These are phyloP conservation scores for Oscheius sp. DNA, from an alignment of 2,888 invertebrate species.

Conservation along the genomic window DNA sequence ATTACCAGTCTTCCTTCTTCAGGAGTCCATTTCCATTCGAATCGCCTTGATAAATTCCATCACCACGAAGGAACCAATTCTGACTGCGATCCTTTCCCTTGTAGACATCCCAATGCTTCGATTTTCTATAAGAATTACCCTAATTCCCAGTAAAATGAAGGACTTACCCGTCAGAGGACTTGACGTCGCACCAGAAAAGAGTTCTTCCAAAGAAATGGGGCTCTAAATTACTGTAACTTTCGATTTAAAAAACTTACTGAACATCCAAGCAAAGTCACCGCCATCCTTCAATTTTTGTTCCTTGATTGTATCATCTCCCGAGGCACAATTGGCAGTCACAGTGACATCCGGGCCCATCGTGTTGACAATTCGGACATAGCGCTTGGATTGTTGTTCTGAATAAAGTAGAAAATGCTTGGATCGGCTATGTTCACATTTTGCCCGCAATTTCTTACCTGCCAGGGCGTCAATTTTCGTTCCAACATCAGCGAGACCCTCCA, in stretches of 20 bases:
- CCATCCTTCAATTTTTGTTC: background rate
- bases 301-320: background rate
- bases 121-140: background rate
- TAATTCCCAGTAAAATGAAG: too few relatives aligned
- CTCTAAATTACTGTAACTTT: background rate
- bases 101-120: constrained; percentile 3
- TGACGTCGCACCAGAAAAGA: constrained; percentile 6
- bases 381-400: background rate
- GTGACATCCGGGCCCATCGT: background rate
- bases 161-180: background rate
- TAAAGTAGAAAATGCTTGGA: background rate
- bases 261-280: background rate
- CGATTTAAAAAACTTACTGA: background rate
- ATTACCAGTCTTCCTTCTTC: background rate
- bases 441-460: too few relatives aligned
- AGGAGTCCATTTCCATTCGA: background rate
- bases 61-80: background rate
- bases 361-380: background rate
- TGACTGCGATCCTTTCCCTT: background rate
- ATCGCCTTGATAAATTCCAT: constrained; percentile 10
- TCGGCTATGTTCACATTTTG: background rate
- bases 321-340: constrained; percentile 8
- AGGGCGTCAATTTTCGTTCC: too few relatives aligned
- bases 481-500: too few relatives aligned
- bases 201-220: background rate